Conservation (phyloP, 2,113 vertebrate species). For the Pogonocichla stellata region DNA sequence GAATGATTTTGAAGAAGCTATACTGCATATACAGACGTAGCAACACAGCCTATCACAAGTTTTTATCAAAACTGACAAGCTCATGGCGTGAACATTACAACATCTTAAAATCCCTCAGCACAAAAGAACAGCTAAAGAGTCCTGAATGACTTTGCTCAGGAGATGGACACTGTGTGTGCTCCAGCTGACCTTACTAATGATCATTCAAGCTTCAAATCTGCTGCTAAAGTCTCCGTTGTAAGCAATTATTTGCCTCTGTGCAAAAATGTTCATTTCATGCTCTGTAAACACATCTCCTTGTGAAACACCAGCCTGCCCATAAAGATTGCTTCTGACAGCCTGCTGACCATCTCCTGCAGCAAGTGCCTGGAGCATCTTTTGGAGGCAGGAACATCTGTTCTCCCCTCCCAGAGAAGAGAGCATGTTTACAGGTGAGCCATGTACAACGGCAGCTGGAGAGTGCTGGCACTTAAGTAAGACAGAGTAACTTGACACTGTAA, state of each 20-base stretch:
- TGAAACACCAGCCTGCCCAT: constrained; percentile 63
- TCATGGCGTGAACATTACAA: neutral
- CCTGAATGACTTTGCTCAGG: constrained; percentile 21
- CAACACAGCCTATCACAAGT: neutral
- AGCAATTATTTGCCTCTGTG: constrained; percentile 73
- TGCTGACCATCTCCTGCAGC: constrained; percentile 57
- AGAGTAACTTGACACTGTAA: neutral
- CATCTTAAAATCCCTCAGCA: neutral
- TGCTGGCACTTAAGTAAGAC: neutral
- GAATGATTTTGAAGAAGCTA: neutral
- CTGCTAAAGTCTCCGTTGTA: constrained; percentile 54
- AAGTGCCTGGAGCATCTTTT: neutral
- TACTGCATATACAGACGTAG: neutral
- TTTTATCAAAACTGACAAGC: neutral
- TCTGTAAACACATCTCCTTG: constrained; percentile 76
- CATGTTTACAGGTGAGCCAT: neutral
- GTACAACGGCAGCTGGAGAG: neutral
- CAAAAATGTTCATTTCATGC: constrained; percentile 80
- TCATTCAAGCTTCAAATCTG: constrained; percentile 59
- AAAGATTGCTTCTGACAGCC: constrained; percentile 65
- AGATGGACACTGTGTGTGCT: constrained; percentile 13
- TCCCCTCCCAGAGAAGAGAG: neutral
- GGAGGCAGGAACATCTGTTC: constrained; percentile 1
- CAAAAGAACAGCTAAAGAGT: neutral
- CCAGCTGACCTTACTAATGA: constrained; percentile 69